phyloP scores from a whole-genome alignment of 2,113 vertebrate genomes.

The Podarcis muralis region DNA sequence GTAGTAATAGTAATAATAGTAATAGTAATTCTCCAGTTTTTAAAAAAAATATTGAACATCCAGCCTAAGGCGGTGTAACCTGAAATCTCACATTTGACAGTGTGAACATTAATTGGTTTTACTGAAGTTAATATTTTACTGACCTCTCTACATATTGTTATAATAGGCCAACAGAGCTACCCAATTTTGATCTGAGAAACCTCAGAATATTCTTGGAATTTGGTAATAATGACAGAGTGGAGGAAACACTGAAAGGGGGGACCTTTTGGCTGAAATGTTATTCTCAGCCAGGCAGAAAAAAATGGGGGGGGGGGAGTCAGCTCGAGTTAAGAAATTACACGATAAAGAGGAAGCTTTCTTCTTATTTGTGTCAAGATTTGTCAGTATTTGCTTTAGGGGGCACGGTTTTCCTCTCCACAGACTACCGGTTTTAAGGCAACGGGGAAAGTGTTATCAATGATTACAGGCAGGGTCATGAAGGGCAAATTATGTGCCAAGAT shows the following conservation, averaged over 20 bases:
- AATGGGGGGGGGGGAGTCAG: too few relatives aligned
- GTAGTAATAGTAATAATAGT: too few relatives aligned
- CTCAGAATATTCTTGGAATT: neutral
- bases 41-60: neutral
- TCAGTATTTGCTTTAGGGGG: conserved; percentile 29
- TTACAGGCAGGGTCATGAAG: conserved; percentile 61
- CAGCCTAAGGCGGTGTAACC: neutral
- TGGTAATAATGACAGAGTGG: neutral
- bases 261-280: neutral
- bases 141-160: neutral
- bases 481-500: conserved; percentile 69
- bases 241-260: neutral
- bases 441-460: conserved; percentile 46
- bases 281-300: neutral
- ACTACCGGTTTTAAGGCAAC: conserved; percentile 42
- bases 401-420: conserved; percentile 34
- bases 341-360: conserved; percentile 14
- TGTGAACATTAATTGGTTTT: neutral
- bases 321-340: neutral
- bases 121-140: neutral
- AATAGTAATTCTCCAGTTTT: too few relatives aligned
- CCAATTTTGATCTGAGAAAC: neutral
- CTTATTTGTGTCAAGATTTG: conserved; percentile 13
- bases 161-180: neutral
- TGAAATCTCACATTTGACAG: neutral